Percentiles rank a stretch among this genome's conserved stretches.
These are phyloP conservation scores for Taurulus bubalis DNA, from an alignment of 2,113 vertebrate genomes.

Conservation along the genomic window DNA sequence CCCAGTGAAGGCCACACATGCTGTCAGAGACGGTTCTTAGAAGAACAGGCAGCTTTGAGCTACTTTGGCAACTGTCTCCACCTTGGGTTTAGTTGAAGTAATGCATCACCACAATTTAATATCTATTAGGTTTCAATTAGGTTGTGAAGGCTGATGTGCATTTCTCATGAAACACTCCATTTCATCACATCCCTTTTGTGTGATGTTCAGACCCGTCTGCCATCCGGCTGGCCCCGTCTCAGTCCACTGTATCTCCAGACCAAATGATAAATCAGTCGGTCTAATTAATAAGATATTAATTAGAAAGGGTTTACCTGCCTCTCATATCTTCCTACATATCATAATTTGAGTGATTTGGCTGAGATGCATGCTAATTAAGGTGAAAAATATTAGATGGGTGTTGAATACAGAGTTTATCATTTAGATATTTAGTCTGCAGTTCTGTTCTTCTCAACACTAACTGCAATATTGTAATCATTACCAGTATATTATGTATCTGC, in stretches of 20 bases:
- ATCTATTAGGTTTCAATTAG: background rate
- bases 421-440: background rate
- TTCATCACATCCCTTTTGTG: constrained; percentile 58
- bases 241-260: constrained; percentile 33
- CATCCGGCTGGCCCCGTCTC: constrained; percentile 38
- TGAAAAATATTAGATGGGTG: background rate
- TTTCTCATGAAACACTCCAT: constrained; percentile 59
- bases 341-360: constrained; percentile 42
- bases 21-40: background rate
- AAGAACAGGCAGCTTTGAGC: background rate
- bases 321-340: constrained; percentile 40
- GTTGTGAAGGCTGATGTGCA: constrained; percentile 24
- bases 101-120: background rate
- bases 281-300: constrained; percentile 49
- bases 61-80: constrained; percentile 16
- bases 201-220: constrained; percentile 56
- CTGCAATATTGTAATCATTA: background rate
- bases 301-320: constrained; percentile 36
- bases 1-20: background rate
- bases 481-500: background rate
- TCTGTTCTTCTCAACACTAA: background rate
- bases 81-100: constrained; percentile 19
- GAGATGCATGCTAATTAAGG: constrained; percentile 50
- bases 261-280: constrained; percentile 38
- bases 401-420: background rate